Conservation (phyloP, 2,113 vertebrate genomes). For the Mormyrus iriodes region DNA sequence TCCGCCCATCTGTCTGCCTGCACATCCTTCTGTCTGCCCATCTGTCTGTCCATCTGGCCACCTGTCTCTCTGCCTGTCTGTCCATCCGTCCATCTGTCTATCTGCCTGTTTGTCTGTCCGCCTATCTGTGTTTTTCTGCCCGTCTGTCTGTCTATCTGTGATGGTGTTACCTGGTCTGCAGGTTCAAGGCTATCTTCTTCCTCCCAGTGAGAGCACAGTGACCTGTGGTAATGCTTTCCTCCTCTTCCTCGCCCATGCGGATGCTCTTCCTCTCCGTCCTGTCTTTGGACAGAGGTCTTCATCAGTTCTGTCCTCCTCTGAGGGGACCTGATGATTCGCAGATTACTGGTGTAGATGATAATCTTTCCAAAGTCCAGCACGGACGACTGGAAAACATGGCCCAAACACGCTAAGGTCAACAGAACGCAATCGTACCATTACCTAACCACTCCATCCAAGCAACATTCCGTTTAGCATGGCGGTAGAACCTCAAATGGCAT, state of each 20-base stretch:
- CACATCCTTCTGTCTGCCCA: no score
- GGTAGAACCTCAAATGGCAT: not conserved
- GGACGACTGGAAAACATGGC: slow-evolving; percentile 53
- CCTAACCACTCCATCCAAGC: not conserved
- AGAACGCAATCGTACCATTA: not conserved
- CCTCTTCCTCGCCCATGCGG: slow-evolving; percentile 40
- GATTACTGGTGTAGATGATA: slow-evolving; percentile 93
- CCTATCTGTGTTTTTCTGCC: no score
- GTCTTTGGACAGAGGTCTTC: slow-evolving; percentile 54
- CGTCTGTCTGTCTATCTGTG: not conserved
- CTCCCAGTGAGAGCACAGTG: slow-evolving; percentile 28
- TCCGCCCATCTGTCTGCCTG: not conserved
- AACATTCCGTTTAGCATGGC: not conserved
- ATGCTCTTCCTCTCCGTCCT: slow-evolving; percentile 52
- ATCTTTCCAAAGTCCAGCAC: slow-evolving; percentile 92
- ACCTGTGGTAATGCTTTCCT: slow-evolving; percentile 41
- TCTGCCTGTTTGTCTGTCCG: not conserved
- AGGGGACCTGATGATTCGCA: slow-evolving; percentile 84
- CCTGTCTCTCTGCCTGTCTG: not conserved
- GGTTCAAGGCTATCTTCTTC: slow-evolving; percentile 16
- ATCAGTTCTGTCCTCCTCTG: slow-evolving; percentile 64
- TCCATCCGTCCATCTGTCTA: not conserved
- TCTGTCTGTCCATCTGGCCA: no score
- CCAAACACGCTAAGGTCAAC: not conserved
- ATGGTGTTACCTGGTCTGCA: slow-evolving; percentile 44